phyloP scores from a whole-genome alignment of 2,888 invertebrate genomes.

The Acrocyrtus sp. region DNA sequence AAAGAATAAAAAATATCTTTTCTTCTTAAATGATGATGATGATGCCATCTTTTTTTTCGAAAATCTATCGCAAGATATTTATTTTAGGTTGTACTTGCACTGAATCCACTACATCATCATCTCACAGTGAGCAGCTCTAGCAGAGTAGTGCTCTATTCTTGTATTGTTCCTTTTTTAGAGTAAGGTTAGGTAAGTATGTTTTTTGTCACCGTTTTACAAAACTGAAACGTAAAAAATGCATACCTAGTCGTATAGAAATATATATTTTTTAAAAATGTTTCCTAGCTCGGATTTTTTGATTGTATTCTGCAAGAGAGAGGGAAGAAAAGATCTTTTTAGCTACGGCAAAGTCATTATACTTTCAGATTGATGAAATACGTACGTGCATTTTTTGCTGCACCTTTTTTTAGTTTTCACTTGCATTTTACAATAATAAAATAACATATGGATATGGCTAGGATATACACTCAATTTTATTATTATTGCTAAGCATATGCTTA shows the following conservation, averaged over 20 bases:
- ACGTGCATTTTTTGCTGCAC: neutral
- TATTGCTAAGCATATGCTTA: conserved; percentile 3
- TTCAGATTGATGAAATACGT: conserved; percentile 6
- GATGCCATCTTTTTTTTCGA: conserved; percentile 1
- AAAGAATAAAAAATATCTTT: conserved; percentile 25
- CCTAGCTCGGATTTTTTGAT: neutral
- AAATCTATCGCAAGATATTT: no score
- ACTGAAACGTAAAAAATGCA: neutral
- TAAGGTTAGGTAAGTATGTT: no score
- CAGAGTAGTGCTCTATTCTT: no score
- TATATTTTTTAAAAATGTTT: neutral
- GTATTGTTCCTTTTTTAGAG: no score
- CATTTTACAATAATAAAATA: neutral
- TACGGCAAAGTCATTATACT: conserved; percentile 27
- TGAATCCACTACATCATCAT: neutral
- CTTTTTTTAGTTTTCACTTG: conserved; percentile 1
- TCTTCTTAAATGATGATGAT: no score
- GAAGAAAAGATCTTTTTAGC: conserved; percentile 11
- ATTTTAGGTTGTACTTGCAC: no score
- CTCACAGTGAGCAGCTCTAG: no score
- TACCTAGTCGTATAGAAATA: neutral
- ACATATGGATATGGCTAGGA: no score
- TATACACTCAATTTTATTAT: no score
- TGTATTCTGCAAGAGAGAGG: conserved; percentile 9
- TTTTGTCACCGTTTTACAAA: conserved; percentile 18